Evolutionary conservation across 2,113 vertebrate species (phyloP), one percentile per base, ranked within the genome.

Genomic region (Ceuthmochares aereus): DNA sequence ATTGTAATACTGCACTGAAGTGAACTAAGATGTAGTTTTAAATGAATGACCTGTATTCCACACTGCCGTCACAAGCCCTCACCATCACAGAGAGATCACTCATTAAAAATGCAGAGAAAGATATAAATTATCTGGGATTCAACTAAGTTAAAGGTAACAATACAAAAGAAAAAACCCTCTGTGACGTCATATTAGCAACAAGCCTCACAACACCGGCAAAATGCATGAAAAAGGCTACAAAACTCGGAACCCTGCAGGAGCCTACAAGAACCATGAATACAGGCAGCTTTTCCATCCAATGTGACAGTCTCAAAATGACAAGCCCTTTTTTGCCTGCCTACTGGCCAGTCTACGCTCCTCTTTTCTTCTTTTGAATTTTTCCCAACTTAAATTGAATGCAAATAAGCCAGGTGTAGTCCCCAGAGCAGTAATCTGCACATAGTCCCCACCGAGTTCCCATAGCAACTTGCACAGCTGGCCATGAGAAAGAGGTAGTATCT

Each of bases 321-420:
- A 91, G 88, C 56, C 92, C 84, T 84, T 96, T 97, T 95, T 64
- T 93, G 94, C 79, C 64, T 89, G 86, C 82, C 91, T 82, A 84
- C 25, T 14, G 5, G 56, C 60, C 40, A 75, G 66, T 20, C 90
- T 45, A 66, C 72, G 78, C 91, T 93, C 91, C 54, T 77, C 79
- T 97, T 96, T 93, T 88, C 93, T 93, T 96, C 90, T 96, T 98
- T 91, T 97, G 92, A 96, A 98, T 95, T 95, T 95, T 32, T 84
- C 94, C 94, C 95, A 97, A 98, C 49, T 98, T 97, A 97, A 97
- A 97, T 54, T 87, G 93, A 96, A 98, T 98, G 95, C 97, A 98
- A 98, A 97, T 97, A 95, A 97, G 60, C 77, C 97, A 98, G 98
- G 97, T 98, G 97, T 98, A 96, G 96, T 97, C 96, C 90, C 96